Evolutionary conservation across 2,113 vertebrate genomes (phyloP).

Genomic region (Lampris megalopsis): DNA sequence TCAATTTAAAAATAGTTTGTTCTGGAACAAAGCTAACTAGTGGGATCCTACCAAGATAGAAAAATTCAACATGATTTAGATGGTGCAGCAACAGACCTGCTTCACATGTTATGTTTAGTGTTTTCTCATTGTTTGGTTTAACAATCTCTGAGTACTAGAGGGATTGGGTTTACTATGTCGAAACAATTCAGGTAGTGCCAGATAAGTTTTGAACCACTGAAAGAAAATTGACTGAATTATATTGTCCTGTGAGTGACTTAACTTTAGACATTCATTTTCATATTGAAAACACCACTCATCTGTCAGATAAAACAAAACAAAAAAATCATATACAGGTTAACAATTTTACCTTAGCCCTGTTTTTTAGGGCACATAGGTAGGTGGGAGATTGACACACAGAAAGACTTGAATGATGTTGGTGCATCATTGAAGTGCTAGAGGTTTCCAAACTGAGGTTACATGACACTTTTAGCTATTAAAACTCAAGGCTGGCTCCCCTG

Average conservation of each 20-base stretch:
- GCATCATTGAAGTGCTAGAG: constrained; percentile 29
- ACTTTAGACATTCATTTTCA: neutral
- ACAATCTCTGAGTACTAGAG: neutral
- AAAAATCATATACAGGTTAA: neutral
- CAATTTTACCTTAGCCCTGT: neutral
- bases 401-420: constrained; percentile 33
- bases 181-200: neutral
- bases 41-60: too few relatives aligned
- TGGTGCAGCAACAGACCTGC: neutral
- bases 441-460: constrained; percentile 62
- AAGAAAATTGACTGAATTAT: neutral
- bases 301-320: neutral
- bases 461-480: constrained; percentile 66
- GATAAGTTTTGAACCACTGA: neutral
- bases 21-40: neutral
- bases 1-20: neutral
- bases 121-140: too few relatives aligned
- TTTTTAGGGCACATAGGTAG: constrained; percentile 7
- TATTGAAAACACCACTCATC: neutral
- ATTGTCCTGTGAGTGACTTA: neutral
- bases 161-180: neutral
- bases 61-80: neutral
- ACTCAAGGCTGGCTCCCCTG: constrained; percentile 58
- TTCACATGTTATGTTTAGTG: neutral
- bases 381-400: constrained; percentile 39